Base-by-base conservation (phyloP, 2,888 invertebrate genomes). In the Drosophila mimetica region DNA sequence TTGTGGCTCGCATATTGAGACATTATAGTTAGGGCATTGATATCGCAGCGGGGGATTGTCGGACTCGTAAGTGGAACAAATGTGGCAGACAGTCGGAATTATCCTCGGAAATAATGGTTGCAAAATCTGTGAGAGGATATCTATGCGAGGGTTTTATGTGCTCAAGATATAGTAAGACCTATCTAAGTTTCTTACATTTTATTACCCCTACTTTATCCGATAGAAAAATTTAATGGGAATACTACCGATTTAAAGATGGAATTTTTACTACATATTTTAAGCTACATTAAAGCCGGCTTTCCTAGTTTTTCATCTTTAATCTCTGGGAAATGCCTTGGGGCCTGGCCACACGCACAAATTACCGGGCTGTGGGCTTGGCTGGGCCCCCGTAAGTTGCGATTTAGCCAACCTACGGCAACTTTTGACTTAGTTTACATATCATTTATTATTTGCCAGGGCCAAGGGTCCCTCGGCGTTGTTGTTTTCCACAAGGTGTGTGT, bases 351-450 rank as follows among this genome's bases (percentile, higher is more conserved):
- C 54, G 36, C 57, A 70, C 52, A 69, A 70, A 70, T 69, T 59
- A 47, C 52, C 20, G 11, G 18, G 44, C 28, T 59, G 30, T 41
- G 46, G 53, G 32, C 51, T 13, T 4, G 37, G 25, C 22, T 42
- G 18, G 25, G 11, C 46, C 20, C 30, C 20, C 46, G 28, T 20
- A 39, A 53, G 55, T 61, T 61, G 57, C 47, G 61, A 57, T 41
- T 57, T 57, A 25, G 4, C 60, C 50, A 69, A 77, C 65, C 71
- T 75, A 69, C 20, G 75, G 69, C 75, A 84, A 81, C 70, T 84
- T 70, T 72, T 75, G 82, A 72, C 82, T 82, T 82, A 77, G 77
- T 85, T 85, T 82, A 82, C 82, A 82, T 82, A 82, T 85, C 79
- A 85, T 82, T 82, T 82, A 82, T 82, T 85, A 82, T 85, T 81